phyloP scores from a whole-genome alignment of 2,888 invertebrate genomes.

The Drosophila stalkeri region DNA sequence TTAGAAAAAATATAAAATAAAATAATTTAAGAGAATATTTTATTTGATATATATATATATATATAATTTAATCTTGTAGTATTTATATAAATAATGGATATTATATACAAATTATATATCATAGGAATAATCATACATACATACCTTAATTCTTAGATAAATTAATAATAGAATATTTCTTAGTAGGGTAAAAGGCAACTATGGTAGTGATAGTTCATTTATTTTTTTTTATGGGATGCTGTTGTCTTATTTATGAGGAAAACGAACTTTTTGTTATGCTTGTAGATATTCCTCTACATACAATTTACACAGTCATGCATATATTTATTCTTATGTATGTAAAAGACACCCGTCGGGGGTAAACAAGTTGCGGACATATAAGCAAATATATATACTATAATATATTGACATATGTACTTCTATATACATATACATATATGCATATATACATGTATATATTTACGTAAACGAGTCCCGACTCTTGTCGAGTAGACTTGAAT shows the following conservation, averaged over 20 bases:
- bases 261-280: neutral
- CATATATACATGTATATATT: neutral
- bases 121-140: neutral
- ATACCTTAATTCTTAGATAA: neutral
- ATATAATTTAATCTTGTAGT: neutral
- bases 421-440: neutral
- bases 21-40: neutral
- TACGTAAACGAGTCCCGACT: constrained; percentile 8
- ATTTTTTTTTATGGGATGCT: neutral
- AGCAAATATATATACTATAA: neutral
- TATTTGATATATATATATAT: no score
- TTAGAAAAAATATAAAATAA: neutral
- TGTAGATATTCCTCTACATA: neutral
- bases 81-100: neutral
- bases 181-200: neutral
- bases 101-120: neutral
- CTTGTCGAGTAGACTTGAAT: neutral
- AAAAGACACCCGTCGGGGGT: neutral
- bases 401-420: neutral
- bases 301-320: constrained; percentile 6
- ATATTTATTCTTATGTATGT: constrained; percentile 6
- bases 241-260: constrained; percentile 1
- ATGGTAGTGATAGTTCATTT: neutral
- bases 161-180: neutral
- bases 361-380: constrained; percentile 10